These are phyloP conservation scores for Lycia hirtaria DNA, from an alignment of 2,888 invertebrate genomes.

Conservation along the genomic window DNA sequence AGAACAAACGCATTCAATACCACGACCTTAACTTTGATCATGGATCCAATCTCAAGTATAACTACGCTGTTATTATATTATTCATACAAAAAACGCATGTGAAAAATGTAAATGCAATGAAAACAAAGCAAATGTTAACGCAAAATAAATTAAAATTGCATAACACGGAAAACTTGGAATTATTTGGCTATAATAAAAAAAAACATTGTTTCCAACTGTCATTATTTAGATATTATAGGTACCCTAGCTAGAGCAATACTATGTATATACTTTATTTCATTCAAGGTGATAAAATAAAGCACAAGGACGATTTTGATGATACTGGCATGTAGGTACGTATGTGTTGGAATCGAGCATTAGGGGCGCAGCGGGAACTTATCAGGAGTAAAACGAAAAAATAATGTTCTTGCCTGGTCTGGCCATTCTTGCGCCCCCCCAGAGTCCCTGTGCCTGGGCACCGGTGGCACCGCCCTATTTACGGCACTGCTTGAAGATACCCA, in stretches of 20 bases:
- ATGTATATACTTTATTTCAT: neutral
- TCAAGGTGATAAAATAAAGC: too few species aligned
- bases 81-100: slow-evolving; percentile 6
- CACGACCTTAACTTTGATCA: slow-evolving; percentile 10
- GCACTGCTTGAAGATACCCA: too few species aligned
- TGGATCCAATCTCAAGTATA: neutral
- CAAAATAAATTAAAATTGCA: neutral
- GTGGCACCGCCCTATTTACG: too few species aligned
- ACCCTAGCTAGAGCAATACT: too few species aligned
- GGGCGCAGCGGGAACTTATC: too few species aligned
- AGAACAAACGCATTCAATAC: neutral
- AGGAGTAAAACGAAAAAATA: too few species aligned
- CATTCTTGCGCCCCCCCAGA: too few species aligned
- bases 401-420: too few species aligned
- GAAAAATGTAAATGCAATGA: slow-evolving; percentile 6
- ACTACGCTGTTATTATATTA: neutral
- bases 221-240: neutral
- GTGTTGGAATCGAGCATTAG: too few species aligned
- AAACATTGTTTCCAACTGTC: neutral
- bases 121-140: neutral
- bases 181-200: neutral
- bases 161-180: neutral
- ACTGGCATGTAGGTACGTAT: too few species aligned
- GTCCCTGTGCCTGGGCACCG: too few species aligned
- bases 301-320: too few species aligned